phyloP scores from a whole-genome alignment of 2,888 invertebrate species.

The Harpalus rubripes region DNA sequence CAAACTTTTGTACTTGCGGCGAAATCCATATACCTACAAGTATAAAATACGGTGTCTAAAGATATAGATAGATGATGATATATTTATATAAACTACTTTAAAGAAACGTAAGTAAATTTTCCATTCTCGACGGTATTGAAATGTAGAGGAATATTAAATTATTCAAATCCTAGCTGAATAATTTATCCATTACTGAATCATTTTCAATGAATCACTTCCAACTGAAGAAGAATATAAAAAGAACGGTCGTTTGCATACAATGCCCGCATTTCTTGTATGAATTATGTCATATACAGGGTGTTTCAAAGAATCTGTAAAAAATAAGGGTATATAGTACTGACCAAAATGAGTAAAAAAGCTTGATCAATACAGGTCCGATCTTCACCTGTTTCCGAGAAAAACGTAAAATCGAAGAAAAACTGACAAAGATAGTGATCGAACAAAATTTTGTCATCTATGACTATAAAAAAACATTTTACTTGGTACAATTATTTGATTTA shows the following conservation, averaged over 20 bases:
- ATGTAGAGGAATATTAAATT: not conserved
- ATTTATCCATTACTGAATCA: constrained; percentile 40
- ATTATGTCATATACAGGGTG: not conserved
- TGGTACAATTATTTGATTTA: too few relatives aligned
- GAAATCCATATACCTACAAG: not conserved
- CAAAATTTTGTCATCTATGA: too few relatives aligned
- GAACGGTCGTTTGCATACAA: constrained; percentile 45
- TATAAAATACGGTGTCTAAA: not conserved
- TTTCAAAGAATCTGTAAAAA: too few relatives aligned
- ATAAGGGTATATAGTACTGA: too few relatives aligned
- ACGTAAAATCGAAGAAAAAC: too few relatives aligned
- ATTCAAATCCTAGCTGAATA: constrained; percentile 18
- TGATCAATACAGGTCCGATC: too few relatives aligned
- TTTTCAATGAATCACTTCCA: constrained; percentile 39
- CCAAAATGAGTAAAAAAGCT: too few relatives aligned
- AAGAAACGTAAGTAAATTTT: constrained; percentile 1
- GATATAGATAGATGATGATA: not conserved
- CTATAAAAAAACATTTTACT: too few relatives aligned
- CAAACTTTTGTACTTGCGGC: not conserved
- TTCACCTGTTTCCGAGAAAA: too few relatives aligned
- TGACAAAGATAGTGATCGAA: too few relatives aligned
- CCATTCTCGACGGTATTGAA: not conserved
- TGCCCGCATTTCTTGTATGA: not conserved
- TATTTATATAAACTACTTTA: not conserved
- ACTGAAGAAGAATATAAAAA: constrained; percentile 37